Evolutionary conservation across 1,140 invertebrate species (phyloP), one percentile per base, ranked within the genome.

Genomic region (Propsilocerus akamusi): DNA sequence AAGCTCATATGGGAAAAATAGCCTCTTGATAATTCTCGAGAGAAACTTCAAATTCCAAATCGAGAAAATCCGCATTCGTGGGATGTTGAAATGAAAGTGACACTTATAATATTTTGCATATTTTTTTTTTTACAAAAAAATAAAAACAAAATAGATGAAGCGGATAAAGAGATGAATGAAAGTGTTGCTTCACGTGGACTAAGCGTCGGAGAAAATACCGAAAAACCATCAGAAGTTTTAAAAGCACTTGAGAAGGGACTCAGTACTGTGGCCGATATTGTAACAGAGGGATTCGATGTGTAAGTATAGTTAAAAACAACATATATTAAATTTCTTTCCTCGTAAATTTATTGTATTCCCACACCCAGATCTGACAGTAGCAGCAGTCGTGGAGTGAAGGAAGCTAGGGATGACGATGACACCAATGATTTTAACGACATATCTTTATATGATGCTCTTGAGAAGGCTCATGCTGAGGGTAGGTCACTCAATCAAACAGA

Each of bases 81-180:
- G 28, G 28, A 30, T 30, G 28, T 30, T n/a, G 22, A 41, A 41
- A 41, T 20, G 34, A 41, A 41, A 41, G 34, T 41, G 34, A 41
- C 34, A 41, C 14, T 41, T 41, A 20, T 17, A 41, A 20, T 41
- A 20, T 17, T 20, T 17, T 11, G 2, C 3, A 7, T 37, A 4
- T 3, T 37, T 37, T 4, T 37, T 14, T 1, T 17, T 2, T 5
- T 20, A 20, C n/a, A n/a, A n/a, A n/a, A n/a, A n/a, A n/a, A n/a
- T n/a, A n/a, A n/a, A n/a, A n/a, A n/a, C n/a, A n/a, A n/a, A n/a
- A 17, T 17, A 41, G 34, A 3, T 41, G n/a, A 41, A 41, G 34
- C 34, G 34, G 34, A 41, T 41, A 17, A 41, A 41, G 34, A 41
- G 14, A 20, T 41, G 34, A 41, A 41, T 20, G 34, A 41, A 41